A percentile compares a stretch with the other conserved stretches of the same genome.
Conservation (phyloP, 2,113 vertebrate species). For the Oreochromis aureus region DNA sequence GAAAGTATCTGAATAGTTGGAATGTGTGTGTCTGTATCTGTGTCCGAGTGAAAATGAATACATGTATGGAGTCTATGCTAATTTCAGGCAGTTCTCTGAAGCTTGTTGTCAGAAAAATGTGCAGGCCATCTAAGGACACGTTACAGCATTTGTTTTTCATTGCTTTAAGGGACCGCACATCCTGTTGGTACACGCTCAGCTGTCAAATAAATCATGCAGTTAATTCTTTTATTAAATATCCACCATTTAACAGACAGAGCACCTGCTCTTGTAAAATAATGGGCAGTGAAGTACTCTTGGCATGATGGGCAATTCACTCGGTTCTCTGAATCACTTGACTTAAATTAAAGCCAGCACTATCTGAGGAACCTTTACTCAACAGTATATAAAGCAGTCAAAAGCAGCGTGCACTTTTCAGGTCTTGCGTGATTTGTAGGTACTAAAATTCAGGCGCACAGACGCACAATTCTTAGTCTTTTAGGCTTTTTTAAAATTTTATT, state of each 20-base stretch:
- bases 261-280: neutral
- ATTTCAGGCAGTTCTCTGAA: conserved; percentile 26
- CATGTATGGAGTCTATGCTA: conserved; percentile 20
- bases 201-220: neutral
- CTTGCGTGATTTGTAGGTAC: neutral
- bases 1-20: conserved; percentile 53
- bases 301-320: neutral
- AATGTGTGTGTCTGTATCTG: conserved; percentile 16
- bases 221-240: neutral
- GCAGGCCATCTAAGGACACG: neutral
- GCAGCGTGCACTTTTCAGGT: neutral
- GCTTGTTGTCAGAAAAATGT: conserved; percentile 4
- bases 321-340: neutral
- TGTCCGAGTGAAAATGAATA: conserved; percentile 13
- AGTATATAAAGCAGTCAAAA: neutral
- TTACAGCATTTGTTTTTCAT: conserved; percentile 1
- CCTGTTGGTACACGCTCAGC: neutral
- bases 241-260: neutral
- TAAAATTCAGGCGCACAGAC: neutral
- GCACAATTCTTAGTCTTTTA: neutral
- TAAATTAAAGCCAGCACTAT: neutral
- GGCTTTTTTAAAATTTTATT: neutral
- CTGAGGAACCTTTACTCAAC: neutral
- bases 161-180: neutral
- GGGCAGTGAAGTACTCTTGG: neutral